Conservation (phyloP, 2,113 vertebrate species). For the Calyptomena viridis region DNA sequence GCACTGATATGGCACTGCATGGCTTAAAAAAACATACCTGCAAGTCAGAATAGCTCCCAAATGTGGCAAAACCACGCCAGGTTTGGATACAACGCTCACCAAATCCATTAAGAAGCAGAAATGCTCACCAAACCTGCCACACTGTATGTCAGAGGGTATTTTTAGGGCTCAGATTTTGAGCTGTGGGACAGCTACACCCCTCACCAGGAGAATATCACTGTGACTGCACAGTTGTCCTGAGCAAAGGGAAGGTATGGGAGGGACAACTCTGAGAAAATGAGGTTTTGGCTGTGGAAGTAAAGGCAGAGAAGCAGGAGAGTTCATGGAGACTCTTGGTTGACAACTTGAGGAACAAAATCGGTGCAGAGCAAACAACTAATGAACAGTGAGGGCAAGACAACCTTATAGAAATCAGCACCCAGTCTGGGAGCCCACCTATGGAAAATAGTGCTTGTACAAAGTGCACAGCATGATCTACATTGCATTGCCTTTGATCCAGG, state of each 20-base stretch:
- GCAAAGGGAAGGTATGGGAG: background rate
- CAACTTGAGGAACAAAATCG: fast-evolving
- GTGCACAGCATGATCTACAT: background rate
- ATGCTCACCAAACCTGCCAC: background rate
- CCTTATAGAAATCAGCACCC: background rate
- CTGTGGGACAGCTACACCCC: background rate
- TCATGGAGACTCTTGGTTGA: background rate
- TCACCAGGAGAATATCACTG: background rate
- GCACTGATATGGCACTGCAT: background rate
- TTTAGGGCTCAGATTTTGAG: background rate
- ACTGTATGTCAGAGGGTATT: background rate
- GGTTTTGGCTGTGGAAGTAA: background rate
- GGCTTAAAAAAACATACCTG: background rate
- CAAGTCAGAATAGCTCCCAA: background rate
- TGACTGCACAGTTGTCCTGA: background rate
- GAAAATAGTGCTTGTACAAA: background rate
- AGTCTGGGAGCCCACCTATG: background rate
- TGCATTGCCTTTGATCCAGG: background rate
- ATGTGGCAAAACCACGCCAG: background rate
- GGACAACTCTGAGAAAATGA: background rate
- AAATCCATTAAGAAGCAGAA: background rate
- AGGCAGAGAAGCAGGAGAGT: background rate
- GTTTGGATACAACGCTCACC: fast-evolving
- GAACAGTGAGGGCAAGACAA: background rate
- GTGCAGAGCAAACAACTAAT: background rate